Evolutionary conservation across 1,140 invertebrate genomes (phyloP).

Genomic region (Drosophila kanapiae): DNA sequence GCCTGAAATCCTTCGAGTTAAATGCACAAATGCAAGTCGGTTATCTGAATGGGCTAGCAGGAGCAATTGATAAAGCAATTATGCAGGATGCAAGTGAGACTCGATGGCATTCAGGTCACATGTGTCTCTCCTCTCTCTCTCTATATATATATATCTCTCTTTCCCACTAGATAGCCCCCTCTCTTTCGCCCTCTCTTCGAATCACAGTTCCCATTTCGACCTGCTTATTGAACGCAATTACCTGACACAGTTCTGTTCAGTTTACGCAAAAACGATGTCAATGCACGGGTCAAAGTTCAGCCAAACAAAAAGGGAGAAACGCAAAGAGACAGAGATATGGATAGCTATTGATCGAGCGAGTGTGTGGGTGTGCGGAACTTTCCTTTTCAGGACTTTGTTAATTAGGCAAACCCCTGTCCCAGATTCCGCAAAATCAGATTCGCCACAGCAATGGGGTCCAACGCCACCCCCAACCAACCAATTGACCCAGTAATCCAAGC

Average conservation of each 20-base stretch:
- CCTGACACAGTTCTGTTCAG: conserved; percentile 67
- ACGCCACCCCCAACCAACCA: conserved; percentile 24
- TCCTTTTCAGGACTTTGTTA: conserved; percentile 69
- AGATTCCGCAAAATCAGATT: conserved; percentile 39
- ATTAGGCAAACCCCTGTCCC: conserved; percentile 58
- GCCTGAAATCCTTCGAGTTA: conserved; percentile 26
- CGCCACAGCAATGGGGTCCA: conserved; percentile 7
- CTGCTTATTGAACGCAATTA: conserved; percentile 83
- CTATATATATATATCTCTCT: neutral
- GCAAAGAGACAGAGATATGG: conserved; percentile 2
- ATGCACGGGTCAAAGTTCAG: conserved; percentile 77
- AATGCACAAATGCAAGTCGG: conserved; percentile 19
- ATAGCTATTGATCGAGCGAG: neutral
- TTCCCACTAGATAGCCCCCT: neutral
- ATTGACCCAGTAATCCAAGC: conserved; percentile 62
- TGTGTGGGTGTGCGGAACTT: conserved; percentile 22
- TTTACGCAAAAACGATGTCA: conserved; percentile 72
- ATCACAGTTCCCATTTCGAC: conserved; percentile 47
- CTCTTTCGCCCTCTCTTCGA: conserved; percentile 10
- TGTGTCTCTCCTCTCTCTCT: conserved; percentile 4
- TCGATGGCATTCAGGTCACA: conserved; percentile 33
- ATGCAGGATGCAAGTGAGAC: conserved; percentile 73
- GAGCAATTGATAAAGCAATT: conserved; percentile 71
- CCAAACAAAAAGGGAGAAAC: conserved; percentile 6
- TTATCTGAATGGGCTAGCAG: conserved; percentile 33